These are phyloP conservation scores for Meda fulgida DNA, from an alignment of 2,797 vertebrate genomes.

Conservation along the genomic window DNA sequence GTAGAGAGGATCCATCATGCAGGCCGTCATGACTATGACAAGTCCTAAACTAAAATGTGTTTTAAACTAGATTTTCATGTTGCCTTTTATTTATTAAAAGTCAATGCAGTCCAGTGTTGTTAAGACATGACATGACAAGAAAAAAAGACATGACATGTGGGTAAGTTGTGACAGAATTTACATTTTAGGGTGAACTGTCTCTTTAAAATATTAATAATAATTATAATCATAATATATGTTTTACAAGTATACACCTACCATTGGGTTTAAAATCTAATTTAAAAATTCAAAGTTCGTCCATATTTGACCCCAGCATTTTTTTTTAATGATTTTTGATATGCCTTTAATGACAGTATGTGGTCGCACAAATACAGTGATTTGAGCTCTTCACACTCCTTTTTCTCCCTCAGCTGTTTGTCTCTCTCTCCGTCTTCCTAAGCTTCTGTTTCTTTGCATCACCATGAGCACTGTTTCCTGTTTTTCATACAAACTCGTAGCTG, in stretches of 20 bases:
- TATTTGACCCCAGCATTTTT: no score
- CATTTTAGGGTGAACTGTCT: background rate
- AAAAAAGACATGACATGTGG: background rate
- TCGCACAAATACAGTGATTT: background rate
- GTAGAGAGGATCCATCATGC: background rate
- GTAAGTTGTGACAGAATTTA: background rate
- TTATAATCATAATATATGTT: background rate
- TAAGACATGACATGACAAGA: background rate
- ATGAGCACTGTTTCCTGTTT: conserved; percentile 67
- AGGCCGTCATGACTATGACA: background rate
- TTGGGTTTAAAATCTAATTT: no score
- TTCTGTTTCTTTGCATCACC: conserved; percentile 59
- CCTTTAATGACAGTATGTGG: background rate
- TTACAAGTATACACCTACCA: background rate
- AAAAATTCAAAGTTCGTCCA: no score
- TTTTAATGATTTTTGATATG: background rate
- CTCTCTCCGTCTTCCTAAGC: conserved; percentile 38
- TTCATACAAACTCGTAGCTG: conserved; percentile 56
- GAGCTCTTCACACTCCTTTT: background rate
- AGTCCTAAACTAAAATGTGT: background rate
- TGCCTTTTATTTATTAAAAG: background rate
- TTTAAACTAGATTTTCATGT: background rate
- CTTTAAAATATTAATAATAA: background rate
- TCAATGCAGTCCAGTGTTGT: background rate
- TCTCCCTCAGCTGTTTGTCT: background rate